These are phyloP conservation scores for Hippocampus mohnikei DNA, from an alignment of 2,113 vertebrate genomes.

Conservation along the genomic window DNA sequence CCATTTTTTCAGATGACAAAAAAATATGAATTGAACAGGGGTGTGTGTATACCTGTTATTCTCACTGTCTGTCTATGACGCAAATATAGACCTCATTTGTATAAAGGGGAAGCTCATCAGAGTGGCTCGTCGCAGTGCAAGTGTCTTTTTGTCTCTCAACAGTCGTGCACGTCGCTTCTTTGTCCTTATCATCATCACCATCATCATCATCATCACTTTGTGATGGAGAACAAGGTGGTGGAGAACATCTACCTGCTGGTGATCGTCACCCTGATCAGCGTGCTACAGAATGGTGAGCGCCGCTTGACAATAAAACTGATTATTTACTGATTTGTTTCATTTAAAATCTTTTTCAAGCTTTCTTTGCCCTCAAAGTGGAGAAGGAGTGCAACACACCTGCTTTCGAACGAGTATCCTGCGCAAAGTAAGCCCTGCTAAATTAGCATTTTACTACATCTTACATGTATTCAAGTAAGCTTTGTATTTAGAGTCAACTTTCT, in stretches of 20 bases:
- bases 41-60: too few relatives aligned
- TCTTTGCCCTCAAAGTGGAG: slow-evolving; percentile 88
- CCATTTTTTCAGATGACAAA: too few relatives aligned
- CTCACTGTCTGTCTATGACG: not conserved
- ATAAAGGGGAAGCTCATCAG: slow-evolving; percentile 46
- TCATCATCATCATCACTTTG: slow-evolving; percentile 36
- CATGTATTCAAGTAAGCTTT: not conserved
- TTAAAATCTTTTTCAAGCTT: slow-evolving; percentile 66
- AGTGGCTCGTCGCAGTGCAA: too few relatives aligned
- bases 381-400: slow-evolving; percentile 77
- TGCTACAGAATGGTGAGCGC: slow-evolving; percentile 85
- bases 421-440: slow-evolving; percentile 78
- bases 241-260: slow-evolving; percentile 81
- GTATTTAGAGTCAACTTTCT: not conserved
- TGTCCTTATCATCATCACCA: not conserved
- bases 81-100: slow-evolving; percentile 33
- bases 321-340: not conserved
- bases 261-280: slow-evolving; percentile 84
- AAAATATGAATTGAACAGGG: too few relatives aligned
- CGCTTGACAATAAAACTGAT: not conserved
- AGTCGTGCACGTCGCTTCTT: not conserved
- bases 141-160: not conserved
- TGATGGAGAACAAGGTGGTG: slow-evolving; percentile 74
- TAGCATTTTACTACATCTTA: not conserved
- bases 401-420: slow-evolving; percentile 84